These are phyloP conservation scores for Mantis religiosa DNA, from an alignment of 2,888 invertebrate species.

Conservation along the genomic window DNA sequence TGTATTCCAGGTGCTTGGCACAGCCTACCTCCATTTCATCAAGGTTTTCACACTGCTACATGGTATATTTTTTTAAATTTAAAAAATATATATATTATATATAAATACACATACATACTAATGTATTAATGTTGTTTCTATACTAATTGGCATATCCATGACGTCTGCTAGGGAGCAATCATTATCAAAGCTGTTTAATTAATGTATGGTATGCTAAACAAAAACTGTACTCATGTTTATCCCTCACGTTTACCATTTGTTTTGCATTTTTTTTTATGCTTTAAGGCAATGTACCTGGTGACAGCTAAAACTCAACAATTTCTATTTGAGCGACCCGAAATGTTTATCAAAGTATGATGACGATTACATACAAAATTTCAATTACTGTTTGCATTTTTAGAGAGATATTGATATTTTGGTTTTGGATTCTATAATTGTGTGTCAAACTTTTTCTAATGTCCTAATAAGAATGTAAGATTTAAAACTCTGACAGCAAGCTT, in stretches of 20 bases:
- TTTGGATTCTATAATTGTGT: too few relatives aligned
- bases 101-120: not conserved
- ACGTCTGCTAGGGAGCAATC: not conserved
- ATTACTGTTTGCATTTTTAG: too few relatives aligned
- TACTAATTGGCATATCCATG: not conserved
- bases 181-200: not conserved
- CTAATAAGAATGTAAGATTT: too few relatives aligned
- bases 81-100: not conserved
- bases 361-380: too few relatives aligned
- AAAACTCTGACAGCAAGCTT: too few relatives aligned
- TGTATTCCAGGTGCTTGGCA: not conserved
- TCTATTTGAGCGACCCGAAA: too few relatives aligned
- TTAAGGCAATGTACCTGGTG: too few relatives aligned
- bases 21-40: not conserved
- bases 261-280: not conserved
- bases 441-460: too few relatives aligned
- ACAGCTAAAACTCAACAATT: too few relatives aligned
- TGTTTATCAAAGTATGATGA: too few relatives aligned
- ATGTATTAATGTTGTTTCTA: not conserved
- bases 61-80: constrained; percentile 1
- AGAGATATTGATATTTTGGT: too few relatives aligned
- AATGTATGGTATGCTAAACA: not conserved
- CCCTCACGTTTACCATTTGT: not conserved
- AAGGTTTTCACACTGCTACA: constrained; percentile 1
- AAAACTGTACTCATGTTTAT: not conserved